These are phyloP conservation scores for Eupeodes corollae DNA, from an alignment of 1,140 invertebrate genomes.

Conservation along the genomic window DNA sequence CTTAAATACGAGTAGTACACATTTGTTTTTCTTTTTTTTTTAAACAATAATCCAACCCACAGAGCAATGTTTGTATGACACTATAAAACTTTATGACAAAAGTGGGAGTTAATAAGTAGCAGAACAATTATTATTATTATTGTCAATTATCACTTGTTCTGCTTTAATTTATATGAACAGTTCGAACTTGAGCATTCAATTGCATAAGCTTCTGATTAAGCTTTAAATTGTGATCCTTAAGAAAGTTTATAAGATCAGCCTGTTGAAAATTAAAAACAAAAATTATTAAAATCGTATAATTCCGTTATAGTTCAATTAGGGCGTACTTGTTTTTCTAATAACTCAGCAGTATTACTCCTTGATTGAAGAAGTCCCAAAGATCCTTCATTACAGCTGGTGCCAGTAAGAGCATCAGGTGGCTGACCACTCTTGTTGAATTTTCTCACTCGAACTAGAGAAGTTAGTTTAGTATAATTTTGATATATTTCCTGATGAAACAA, in stretches of 20 bases:
- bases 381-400: conserved; percentile 39
- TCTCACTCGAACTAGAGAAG: conserved; percentile 44
- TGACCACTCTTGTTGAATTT: conserved; percentile 46
- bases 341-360: conserved; percentile 45
- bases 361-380: conserved; percentile 47
- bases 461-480: conserved; percentile 11
- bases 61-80: too few relatives aligned
- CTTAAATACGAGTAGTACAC: too few relatives aligned
- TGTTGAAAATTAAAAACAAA: conserved; percentile 13
- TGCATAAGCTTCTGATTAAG: conserved; percentile 40
- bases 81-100: too few relatives aligned
- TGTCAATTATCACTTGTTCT: too few relatives aligned
- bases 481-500: conserved; percentile 1
- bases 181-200: conserved; percentile 28
- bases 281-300: neutral
- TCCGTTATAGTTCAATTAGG: neutral
- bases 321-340: conserved; percentile 51
- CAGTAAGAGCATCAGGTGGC: conserved; percentile 45
- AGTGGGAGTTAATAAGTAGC: too few relatives aligned
- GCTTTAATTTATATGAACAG: conserved; percentile 9
- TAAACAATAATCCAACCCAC: too few relatives aligned
- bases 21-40: too few relatives aligned
- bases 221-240: conserved; percentile 40
- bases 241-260: conserved; percentile 41
- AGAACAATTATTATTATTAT: too few relatives aligned